A percentile compares a stretch with the other conserved stretches of the same genome.
These are phyloP conservation scores for Paragorgia papillata DNA, from an alignment of 92 coral and sea anemone genomes.

Conservation along the genomic window DNA sequence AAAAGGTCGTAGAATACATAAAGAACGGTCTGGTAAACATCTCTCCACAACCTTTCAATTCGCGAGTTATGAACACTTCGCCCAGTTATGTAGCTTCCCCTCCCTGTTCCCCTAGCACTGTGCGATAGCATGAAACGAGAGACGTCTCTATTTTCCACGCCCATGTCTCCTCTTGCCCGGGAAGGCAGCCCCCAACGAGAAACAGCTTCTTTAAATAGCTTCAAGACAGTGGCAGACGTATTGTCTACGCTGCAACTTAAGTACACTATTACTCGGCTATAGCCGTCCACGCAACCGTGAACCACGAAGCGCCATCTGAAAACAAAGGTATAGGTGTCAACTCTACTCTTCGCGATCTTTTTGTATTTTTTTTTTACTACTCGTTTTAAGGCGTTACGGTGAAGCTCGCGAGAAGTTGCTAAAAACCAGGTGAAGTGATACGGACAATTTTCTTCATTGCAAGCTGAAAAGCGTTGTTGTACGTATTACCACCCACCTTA, in stretches of 20 bases:
- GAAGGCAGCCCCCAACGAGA: slow-evolving; percentile 55
- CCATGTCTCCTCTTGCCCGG: slow-evolving; percentile 63
- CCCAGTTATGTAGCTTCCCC: slow-evolving; percentile 60
- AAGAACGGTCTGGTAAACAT: slow-evolving; percentile 47
- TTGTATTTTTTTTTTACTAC: too few relatives aligned
- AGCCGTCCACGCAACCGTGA: slow-evolving; percentile 61
- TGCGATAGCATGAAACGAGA: slow-evolving; percentile 52
- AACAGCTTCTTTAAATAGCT: slow-evolving; percentile 46
- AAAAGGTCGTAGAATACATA: slow-evolving; percentile 41
- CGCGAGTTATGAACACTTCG: slow-evolving; percentile 57
- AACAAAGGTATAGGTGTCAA: too few relatives aligned
- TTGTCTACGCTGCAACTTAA: slow-evolving; percentile 41
- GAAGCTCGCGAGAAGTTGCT: too few relatives aligned
- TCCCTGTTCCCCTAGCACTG: slow-evolving; percentile 50
- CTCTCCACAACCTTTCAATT: slow-evolving; percentile 55
- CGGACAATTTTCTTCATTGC: too few relatives aligned
- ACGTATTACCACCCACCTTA: too few relatives aligned
- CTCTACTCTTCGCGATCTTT: too few relatives aligned
- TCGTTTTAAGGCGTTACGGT: too few relatives aligned
- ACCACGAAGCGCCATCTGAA: slow-evolving; percentile 58
- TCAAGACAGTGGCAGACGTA: slow-evolving; percentile 46
- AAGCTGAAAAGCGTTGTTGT: too few relatives aligned
- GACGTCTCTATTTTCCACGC: slow-evolving; percentile 63
- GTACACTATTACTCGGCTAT: slow-evolving; percentile 47
- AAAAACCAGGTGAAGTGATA: too few relatives aligned